Percentiles rank a stretch among this genome's conserved stretches.
Conservation (phyloP, 2,888 invertebrate species). For the Sesamia inferens region DNA sequence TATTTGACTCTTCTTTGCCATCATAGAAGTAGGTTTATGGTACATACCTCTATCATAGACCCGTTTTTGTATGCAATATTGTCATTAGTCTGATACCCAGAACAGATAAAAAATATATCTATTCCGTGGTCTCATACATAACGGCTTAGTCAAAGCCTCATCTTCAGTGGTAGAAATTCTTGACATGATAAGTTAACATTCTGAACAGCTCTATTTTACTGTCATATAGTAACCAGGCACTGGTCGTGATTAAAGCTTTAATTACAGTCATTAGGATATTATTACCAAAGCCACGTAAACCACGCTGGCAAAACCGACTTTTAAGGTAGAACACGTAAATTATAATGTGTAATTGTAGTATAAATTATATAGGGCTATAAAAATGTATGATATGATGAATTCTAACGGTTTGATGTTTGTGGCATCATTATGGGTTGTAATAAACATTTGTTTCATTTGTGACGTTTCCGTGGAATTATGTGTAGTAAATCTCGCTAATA, state of each 20-base stretch:
- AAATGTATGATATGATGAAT: conserved; percentile 38
- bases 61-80: neutral
- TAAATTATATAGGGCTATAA: conserved; percentile 44
- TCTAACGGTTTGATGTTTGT: conserved; percentile 36
- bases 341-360: conserved; percentile 49
- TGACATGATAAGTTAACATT: conserved; percentile 14
- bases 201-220: conserved; percentile 18
- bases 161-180: neutral
- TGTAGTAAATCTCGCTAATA: neutral
- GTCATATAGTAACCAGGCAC: conserved; percentile 39
- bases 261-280: conserved; percentile 60
- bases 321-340: conserved; percentile 51
- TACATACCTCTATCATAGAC: neutral
- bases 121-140: neutral
- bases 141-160: neutral
- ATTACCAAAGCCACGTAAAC: conserved; percentile 54
- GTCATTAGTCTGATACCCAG: too few species aligned
- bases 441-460: conserved; percentile 22
- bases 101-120: too few species aligned
- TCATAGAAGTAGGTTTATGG: neutral
- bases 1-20: neutral
- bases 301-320: conserved; percentile 43
- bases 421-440: conserved; percentile 23
- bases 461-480: conserved; percentile 2
- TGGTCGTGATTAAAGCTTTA: conserved; percentile 57